Percentiles rank a stretch among this genome's conserved stretches.
Conservation (phyloP, 2,888 invertebrate genomes). For the Augochlorella aurata region DNA sequence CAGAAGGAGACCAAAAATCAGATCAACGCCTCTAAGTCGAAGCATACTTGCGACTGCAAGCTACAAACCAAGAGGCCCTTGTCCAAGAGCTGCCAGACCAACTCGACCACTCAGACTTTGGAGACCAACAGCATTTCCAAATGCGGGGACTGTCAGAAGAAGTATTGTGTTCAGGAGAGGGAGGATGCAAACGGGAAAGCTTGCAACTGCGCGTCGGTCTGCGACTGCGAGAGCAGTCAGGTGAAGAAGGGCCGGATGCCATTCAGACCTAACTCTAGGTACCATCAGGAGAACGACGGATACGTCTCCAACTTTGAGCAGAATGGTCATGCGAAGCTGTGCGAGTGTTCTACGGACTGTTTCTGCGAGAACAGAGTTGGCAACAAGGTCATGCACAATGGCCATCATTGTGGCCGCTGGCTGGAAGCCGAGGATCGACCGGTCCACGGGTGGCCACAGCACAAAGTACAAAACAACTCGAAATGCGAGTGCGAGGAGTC, state of each 20-base stretch:
- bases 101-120: constrained; percentile 23
- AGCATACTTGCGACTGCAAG: constrained; percentile 53
- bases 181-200: constrained; percentile 9
- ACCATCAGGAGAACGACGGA: constrained; percentile 29
- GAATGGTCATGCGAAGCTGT: constrained; percentile 41
- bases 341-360: constrained; percentile 63
- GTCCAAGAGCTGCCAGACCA: constrained; percentile 46
- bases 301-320: constrained; percentile 31
- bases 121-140: constrained; percentile 18
- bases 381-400: constrained; percentile 35
- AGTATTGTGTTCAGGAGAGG: constrained; percentile 20
- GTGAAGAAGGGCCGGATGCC: constrained; percentile 17
- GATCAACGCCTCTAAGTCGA: constrained; percentile 75
- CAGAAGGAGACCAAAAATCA: constrained; percentile 78
- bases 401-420: constrained; percentile 30
- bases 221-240: constrained; percentile 42
- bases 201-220: constrained; percentile 21
- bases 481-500: constrained; percentile 66
- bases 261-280: constrained; percentile 27
- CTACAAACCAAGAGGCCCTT: constrained; percentile 35
- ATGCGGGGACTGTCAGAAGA: constrained; percentile 55
- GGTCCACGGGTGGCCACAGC: constrained; percentile 45
- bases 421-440: constrained; percentile 40
- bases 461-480: constrained; percentile 60
- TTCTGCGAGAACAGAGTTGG: constrained; percentile 55